Conservation (phyloP, 2,797 vertebrate species). For the Platalea minor region DNA sequence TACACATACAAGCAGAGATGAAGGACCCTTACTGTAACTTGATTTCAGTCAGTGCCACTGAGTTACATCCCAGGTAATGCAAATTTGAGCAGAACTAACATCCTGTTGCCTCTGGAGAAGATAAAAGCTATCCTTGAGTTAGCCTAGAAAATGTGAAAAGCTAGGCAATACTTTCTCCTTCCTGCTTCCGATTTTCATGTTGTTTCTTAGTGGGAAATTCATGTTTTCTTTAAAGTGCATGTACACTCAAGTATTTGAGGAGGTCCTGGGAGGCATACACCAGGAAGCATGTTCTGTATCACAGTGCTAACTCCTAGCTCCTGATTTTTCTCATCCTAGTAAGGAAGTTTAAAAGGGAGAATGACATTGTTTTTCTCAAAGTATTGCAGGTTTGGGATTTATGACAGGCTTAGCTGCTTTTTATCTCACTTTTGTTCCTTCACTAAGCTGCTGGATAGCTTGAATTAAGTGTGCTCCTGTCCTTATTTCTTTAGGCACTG, state of each 20-base stretch:
- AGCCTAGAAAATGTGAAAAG: neutral
- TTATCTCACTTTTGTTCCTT: neutral
- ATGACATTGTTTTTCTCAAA: neutral
- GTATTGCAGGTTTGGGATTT: neutral
- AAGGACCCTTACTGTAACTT: neutral
- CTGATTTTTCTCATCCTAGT: neutral
- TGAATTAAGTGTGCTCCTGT: neutral
- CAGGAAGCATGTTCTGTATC: neutral
- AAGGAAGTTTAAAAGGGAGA: neutral
- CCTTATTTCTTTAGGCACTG: neutral
- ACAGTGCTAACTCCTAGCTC: neutral
- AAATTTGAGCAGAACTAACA: neutral
- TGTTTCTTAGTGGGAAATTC: neutral
- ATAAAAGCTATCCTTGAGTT: neutral
- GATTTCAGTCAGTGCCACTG: neutral
- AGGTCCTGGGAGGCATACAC: neutral
- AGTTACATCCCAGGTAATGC: neutral
- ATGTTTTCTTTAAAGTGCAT: neutral
- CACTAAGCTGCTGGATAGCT: neutral
- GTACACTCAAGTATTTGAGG: neutral
- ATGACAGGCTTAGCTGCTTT: neutral
- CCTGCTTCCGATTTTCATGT: neutral
- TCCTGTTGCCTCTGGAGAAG: neutral
- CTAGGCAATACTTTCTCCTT: neutral
- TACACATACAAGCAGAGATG: neutral